Evolutionary conservation across 2,797 vertebrate genomes (phyloP).

Genomic region (Stomatorhinus walkeri): DNA sequence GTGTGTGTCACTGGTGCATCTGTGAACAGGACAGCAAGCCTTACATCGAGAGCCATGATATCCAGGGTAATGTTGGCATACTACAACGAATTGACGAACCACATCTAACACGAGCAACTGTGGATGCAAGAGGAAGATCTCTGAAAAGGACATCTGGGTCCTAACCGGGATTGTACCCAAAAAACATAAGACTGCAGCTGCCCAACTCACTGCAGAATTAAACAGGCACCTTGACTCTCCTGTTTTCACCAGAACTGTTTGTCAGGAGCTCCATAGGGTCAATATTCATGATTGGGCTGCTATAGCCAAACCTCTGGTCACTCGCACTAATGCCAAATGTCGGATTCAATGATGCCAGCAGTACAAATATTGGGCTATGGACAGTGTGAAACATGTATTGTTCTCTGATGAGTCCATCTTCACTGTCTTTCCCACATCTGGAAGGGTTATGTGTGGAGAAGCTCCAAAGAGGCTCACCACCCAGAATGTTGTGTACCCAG

Average conservation of each 20-base stretch:
- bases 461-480: neutral
- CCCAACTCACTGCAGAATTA: neutral
- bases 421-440: neutral
- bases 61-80: neutral
- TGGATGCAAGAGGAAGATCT: neutral
- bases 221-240: neutral
- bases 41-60: neutral
- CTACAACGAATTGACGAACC: too few species aligned
- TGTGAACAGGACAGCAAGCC: too few species aligned
- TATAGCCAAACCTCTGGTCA: neutral
- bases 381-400: neutral
- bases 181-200: neutral
- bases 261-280: neutral
- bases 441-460: neutral
- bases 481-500: neutral
- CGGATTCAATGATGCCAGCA: neutral
- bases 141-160: neutral
- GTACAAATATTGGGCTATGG: neutral
- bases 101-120: too few species aligned
- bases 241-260: neutral
- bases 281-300: neutral
- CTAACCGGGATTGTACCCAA: neutral
- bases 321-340: neutral
- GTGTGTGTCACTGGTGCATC: neutral
- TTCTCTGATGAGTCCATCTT: neutral